These are phyloP conservation scores for Morphnarchus princeps DNA, from an alignment of 2,113 vertebrate species.

Conservation along the genomic window DNA sequence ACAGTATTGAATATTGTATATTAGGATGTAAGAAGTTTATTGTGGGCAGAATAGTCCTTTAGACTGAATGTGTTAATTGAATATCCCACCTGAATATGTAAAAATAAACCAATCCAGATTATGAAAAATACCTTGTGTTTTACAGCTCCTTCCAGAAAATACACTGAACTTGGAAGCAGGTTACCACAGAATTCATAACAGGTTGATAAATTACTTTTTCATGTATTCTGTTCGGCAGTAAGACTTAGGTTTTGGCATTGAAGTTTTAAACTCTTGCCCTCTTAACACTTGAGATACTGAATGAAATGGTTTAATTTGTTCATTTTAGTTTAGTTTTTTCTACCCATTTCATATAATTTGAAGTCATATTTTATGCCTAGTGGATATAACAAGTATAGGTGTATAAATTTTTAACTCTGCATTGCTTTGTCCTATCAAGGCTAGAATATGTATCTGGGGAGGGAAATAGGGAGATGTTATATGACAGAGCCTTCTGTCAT, in stretches of 20 bases:
- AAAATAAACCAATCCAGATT: slow-evolving; percentile 34
- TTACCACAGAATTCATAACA: slow-evolving; percentile 63
- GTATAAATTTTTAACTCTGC: not conserved
- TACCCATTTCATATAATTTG: not conserved
- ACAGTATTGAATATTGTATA: not conserved
- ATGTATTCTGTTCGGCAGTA: slow-evolving; percentile 40
- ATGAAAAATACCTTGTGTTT: slow-evolving; percentile 65
- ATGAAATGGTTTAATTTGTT: not conserved
- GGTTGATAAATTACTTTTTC: slow-evolving; percentile 63
- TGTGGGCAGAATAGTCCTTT: not conserved
- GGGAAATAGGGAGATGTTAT: not conserved
- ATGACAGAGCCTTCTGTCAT: not conserved
- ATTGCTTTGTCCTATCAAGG: not conserved
- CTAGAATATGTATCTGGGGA: not conserved
- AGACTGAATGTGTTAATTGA: not conserved
- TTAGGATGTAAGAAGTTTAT: not conserved
- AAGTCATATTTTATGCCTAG: not conserved
- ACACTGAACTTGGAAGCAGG: slow-evolving; percentile 56
- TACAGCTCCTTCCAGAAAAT: slow-evolving; percentile 62
- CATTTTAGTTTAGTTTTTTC: not conserved
- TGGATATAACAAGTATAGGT: not conserved
- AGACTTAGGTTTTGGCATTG: not conserved
- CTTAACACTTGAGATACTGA: not conserved
- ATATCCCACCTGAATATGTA: not conserved
- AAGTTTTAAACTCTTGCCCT: not conserved